Conservation (phyloP, 1,140 invertebrate species). For the Heliothis virescens region DNA sequence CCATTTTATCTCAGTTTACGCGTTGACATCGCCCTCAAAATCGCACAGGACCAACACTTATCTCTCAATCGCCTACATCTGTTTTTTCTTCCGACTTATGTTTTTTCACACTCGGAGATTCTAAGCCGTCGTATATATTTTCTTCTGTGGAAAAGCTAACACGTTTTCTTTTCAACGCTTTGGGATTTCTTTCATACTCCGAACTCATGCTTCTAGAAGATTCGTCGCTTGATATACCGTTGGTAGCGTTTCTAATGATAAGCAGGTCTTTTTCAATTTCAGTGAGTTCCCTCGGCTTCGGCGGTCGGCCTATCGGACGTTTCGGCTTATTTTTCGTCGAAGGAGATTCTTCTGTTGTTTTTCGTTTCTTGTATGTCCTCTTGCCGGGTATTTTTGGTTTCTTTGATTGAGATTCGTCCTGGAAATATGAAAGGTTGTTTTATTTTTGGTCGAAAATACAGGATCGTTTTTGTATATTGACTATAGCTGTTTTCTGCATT, state of each 20-base stretch:
- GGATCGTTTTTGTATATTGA: too few species aligned
- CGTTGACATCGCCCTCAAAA: too few species aligned
- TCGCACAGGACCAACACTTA: too few species aligned
- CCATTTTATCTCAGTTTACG: too few species aligned
- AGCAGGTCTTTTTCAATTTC: conserved; percentile 80
- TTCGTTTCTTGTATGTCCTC: conserved; percentile 73
- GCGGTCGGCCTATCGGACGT: conserved; percentile 58
- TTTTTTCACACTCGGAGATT: conserved; percentile 50
- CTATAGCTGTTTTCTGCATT: too few species aligned
- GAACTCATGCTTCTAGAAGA: conserved; percentile 54
- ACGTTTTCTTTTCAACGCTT: conserved; percentile 63
- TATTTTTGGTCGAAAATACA: not conserved
- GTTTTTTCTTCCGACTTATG: conserved; percentile 45
- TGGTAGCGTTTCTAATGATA: conserved; percentile 77
- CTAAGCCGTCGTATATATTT: conserved; percentile 21
- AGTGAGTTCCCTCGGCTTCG: conserved; percentile 72
- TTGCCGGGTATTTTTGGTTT: conserved; percentile 67
- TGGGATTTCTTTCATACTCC: conserved; percentile 59
- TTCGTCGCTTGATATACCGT: conserved; percentile 69
- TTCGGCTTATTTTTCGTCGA: conserved; percentile 60
- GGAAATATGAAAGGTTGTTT: conserved; percentile 41
- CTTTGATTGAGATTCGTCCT: conserved; percentile 75
- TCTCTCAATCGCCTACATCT: conserved; percentile 42
- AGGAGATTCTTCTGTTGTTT: conserved; percentile 65
- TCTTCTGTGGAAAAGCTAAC: conserved; percentile 63